Evolutionary conservation across 92 coral and sea anemone species (phyloP), one percentile per base, ranked within the genome.

Genomic region (Epizoanthus fatuus): DNA sequence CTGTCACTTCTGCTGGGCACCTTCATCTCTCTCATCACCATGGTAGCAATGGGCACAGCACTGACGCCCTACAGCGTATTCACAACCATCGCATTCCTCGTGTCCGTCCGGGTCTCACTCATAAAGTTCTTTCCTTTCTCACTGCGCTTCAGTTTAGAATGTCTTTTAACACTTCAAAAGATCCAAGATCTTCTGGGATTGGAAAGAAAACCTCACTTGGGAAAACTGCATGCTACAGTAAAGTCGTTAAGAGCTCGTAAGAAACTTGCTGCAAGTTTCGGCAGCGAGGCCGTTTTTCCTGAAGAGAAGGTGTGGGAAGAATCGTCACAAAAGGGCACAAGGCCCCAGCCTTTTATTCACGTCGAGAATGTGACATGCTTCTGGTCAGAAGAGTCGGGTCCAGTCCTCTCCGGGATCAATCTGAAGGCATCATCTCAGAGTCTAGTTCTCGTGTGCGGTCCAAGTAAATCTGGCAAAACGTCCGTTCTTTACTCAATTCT

Each of bases 241-340:
- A 77, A 20, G 38, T 77, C 82, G 9, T 62, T 77, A 29, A 62
- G 82, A 77, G 82, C 82, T 59, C 82, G 82, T 35, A 77, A 62
- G 39, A 77, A 77, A 12, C 82, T 77, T 11, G 82, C 82, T 20
- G 8, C 63, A 2, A 55, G 63, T 14, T 77, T 77, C 32, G 82
- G 82, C 11, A 39, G 58, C 7, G 82, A 77, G 25, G 55, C 64
- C 5, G 82, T 42, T 42, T 77, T 77, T 14, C 82, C 70, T 4
- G 56, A 40, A 60, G 82, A 77, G 12, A 60, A 60, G 47, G 82
- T 77, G 7, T 14, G 62, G 7, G 62, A 77, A 16, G 70, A 59
- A 59, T 7, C 3, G 7, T 40, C 82, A 38, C 69, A 42, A 20
- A 60, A 5, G 29, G 82, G 57, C 9, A 39, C 51, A 7, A 62